Evolutionary conservation across 1,140 invertebrate species (phyloP), one percentile per base, ranked within the genome.

Genomic region (Solenopsis fugax): DNA sequence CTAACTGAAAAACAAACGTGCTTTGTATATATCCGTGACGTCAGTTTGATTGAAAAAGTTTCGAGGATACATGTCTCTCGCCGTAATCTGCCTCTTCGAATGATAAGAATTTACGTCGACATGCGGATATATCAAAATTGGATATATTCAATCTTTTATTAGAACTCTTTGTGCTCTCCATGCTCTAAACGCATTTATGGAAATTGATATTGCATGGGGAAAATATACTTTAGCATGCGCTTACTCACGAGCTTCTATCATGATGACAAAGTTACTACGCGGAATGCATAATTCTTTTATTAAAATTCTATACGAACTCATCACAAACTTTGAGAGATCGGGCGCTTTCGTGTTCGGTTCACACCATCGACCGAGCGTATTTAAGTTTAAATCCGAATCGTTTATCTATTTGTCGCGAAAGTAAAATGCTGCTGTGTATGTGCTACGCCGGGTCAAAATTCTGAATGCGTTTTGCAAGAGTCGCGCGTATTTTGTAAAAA

Each of bases 201-300:
- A 75, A 84, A 84, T 75, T 84, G 80, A 75, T 84, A 84, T 84
- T 84, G 80, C 80, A 45, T 4, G 18, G 18, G n/a, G 13, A 84
- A 75, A 84, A 73, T 60, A 13, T 37, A 62, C 29, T 41, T 34
- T 12, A 16, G 41, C 16, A 16, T n/a, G 29, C 72, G 67, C 67
- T 60, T 34, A 21, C 54, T n/a, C 21, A 41, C 62, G 21, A 54
- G 62, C 13, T 50, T 21, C 80, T 34, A 58, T 60, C 18, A 82
- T 41, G 67, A 75, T 60, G 80, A 82, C 48, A 24, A 75, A 60
- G 69, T 62, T 48, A 24, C 54, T 60, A 21, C 24, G 54, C 34
- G 69, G 50, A 62, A 84, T 84, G 71, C 2, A 48, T 75, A 84
- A 73, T 84, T 75, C 73, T 58, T 75, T 75, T 84, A 75, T 84